Evolutionary conservation across 2,888 invertebrate species (phyloP).

Genomic region (Chrysina gloriosa): DNA sequence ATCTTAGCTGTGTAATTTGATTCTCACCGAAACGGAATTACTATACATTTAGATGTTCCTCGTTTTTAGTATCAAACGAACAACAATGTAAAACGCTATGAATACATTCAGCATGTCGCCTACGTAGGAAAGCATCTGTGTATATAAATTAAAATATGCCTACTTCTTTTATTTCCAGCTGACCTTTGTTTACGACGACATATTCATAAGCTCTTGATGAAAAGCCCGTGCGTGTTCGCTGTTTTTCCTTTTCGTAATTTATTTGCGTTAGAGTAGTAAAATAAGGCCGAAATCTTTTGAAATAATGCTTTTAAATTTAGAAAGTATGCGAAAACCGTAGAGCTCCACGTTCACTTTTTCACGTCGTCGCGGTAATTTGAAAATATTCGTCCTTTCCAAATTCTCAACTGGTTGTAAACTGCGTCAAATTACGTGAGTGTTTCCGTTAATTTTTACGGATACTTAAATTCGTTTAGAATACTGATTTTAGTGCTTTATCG

Average conservation of each 20-base stretch:
- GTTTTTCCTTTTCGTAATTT: background rate
- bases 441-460: conserved; percentile 13
- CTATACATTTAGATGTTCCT: conserved; percentile 34
- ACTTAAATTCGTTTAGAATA: background rate
- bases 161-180: conserved; percentile 29
- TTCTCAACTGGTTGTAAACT: too few relatives aligned
- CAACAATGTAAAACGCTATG: conserved; percentile 30
- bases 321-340: too few relatives aligned
- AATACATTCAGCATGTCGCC: conserved; percentile 28
- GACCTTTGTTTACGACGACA: conserved; percentile 23
- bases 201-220: conserved; percentile 11
- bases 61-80: conserved; percentile 35
- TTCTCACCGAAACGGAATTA: conserved; percentile 23
- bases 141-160: conserved; percentile 29
- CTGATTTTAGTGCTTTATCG: conserved; percentile 1
- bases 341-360: too few relatives aligned
- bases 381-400: too few relatives aligned
- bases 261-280: too few relatives aligned
- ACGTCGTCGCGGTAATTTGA: too few relatives aligned
- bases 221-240: conserved; percentile 2
- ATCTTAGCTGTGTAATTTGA: conserved; percentile 28
- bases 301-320: too few relatives aligned
- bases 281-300: too few relatives aligned
- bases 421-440: too few relatives aligned
- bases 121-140: conserved; percentile 5